A percentile compares a stretch with the other conserved stretches of the same genome.
These are phyloP conservation scores for Cossypha dichroa DNA, from an alignment of 2,797 vertebrate genomes.

Conservation along the genomic window DNA sequence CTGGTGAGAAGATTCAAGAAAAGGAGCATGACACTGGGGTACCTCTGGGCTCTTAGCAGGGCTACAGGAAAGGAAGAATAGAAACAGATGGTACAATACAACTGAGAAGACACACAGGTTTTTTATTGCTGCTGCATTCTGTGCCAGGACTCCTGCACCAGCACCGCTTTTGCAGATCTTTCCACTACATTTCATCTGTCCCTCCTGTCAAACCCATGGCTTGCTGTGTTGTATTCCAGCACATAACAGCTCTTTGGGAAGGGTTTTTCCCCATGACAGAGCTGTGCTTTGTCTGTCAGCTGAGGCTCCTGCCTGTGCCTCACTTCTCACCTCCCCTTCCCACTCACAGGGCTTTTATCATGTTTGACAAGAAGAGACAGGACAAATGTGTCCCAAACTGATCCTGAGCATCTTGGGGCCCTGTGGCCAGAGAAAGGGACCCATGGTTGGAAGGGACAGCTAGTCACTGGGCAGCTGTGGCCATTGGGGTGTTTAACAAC, in stretches of 20 bases:
- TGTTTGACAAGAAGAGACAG: background rate
- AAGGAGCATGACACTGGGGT: background rate
- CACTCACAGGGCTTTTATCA: rapidly evolving
- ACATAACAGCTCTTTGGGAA: background rate
- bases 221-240: background rate
- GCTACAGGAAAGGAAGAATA: background rate
- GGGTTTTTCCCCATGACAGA: rapidly evolving
- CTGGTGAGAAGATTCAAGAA: background rate
- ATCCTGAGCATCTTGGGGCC: background rate
- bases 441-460: background rate
- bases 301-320: background rate
- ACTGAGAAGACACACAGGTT: rapidly evolving
- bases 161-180: background rate
- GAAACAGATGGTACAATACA: background rate
- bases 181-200: background rate
- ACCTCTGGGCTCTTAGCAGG: background rate
- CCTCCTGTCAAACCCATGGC: background rate
- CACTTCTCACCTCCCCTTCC: background rate
- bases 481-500: background rate
- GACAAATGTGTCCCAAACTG: background rate
- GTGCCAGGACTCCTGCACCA: background rate
- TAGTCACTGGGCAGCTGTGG: background rate
- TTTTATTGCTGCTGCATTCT: background rate
- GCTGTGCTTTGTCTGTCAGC: background rate
- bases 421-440: background rate